phyloP scores from a whole-genome alignment of 2,113 vertebrate species.

The Hippolais icterina region DNA sequence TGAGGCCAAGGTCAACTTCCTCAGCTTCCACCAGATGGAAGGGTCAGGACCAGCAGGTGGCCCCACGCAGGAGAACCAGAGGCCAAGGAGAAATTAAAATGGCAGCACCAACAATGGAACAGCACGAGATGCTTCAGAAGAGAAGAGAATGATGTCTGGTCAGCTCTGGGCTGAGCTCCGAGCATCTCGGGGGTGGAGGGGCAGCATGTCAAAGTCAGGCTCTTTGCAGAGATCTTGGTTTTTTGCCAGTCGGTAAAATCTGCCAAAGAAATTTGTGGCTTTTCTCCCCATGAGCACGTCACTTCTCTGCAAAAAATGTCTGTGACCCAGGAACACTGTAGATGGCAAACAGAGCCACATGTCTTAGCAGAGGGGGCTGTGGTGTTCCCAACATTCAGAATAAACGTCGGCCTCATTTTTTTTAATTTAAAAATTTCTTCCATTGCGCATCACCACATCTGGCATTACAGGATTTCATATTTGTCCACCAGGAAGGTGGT shows the following conservation, averaged over 20 bases:
- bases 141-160: background rate
- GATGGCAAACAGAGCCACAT: background rate
- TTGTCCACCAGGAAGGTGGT: conserved; percentile 96
- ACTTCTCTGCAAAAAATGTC: conserved; percentile 65
- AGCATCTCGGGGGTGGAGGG: background rate
- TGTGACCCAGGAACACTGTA: conserved; percentile 44
- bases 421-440: conserved; percentile 63
- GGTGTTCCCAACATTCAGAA: conserved; percentile 66
- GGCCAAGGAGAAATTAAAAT: background rate
- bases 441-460: background rate
- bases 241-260: conserved; percentile 22
- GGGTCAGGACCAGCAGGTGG: background rate
- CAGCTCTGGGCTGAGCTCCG: conserved; percentile 6
- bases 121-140: background rate
- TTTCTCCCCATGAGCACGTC: conserved; percentile 49
- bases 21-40: background rate
- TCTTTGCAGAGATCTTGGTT: conserved; percentile 19
- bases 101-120: background rate
- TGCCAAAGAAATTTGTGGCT: conserved; percentile 71
- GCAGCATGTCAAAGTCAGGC: background rate
- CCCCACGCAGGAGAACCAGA: background rate
- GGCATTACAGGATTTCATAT: conserved; percentile 93
- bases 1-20: background rate
- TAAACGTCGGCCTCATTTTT: conserved; percentile 52
- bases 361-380: conserved; percentile 51